A percentile compares a stretch with the other conserved stretches of the same genome.
Evolutionary conservation across 2,797 vertebrate species (phyloP).

Genomic region (Siniperca undulata): DNA sequence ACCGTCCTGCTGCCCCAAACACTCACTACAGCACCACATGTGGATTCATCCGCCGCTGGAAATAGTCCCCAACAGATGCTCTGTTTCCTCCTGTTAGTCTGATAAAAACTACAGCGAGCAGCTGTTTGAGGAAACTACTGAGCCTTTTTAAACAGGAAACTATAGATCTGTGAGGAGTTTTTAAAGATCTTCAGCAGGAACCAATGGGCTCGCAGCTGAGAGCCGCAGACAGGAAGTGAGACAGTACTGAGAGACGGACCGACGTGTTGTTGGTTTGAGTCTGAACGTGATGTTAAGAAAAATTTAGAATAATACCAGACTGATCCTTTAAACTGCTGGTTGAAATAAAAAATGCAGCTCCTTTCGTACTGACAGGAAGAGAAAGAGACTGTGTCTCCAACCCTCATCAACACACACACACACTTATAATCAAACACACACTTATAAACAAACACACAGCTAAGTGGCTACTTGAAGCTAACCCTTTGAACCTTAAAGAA

Average conservation of each 20-base stretch:
- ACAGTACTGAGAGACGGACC: no score
- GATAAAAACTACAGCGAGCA: neutral
- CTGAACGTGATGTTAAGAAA: no score
- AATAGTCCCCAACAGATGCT: neutral
- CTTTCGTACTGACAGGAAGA: no score
- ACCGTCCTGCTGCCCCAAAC: neutral
- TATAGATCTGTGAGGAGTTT: no score
- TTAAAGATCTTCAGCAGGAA: no score
- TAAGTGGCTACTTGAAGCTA: constrained; percentile 9
- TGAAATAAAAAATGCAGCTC: neutral
- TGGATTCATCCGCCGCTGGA: neutral
- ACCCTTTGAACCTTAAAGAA: constrained; percentile 26
- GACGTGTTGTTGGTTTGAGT: no score
- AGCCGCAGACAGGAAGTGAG: no score
- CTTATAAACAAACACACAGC: neutral
- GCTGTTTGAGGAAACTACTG: no score
- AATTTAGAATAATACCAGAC: no score
- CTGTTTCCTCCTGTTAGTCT: neutral
- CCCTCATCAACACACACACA: neutral
- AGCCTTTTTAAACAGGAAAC: no score
- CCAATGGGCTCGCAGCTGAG: no score
- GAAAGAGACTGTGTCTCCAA: neutral
- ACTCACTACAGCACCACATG: neutral
- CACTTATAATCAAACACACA: neutral
- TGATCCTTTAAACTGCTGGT: neutral